Conservation (phyloP, 2,113 vertebrate species). For the Apeltes quadracus region DNA sequence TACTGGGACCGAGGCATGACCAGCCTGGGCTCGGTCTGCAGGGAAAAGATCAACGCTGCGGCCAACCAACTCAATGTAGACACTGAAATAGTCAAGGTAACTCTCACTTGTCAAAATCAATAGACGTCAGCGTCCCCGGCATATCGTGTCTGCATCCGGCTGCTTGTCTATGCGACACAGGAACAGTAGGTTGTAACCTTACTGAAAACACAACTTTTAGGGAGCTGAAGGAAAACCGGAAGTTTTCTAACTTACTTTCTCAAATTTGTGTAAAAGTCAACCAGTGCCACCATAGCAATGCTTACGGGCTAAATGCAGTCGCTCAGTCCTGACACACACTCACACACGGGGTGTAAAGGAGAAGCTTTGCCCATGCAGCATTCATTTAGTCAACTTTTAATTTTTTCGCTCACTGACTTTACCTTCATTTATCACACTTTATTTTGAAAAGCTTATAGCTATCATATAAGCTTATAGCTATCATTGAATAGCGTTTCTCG, state of each 20-base stretch:
- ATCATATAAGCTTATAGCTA: background rate
- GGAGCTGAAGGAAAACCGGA: conserved; percentile 23
- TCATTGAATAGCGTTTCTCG: background rate
- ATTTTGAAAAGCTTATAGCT: background rate
- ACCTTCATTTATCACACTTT: background rate
- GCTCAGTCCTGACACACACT: conserved; percentile 39
- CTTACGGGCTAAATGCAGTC: conserved; percentile 64
- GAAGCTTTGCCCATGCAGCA: conserved; percentile 11
- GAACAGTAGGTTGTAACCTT: background rate
- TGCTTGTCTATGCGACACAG: conserved; percentile 12
- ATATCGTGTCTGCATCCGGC: background rate
- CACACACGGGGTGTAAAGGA: conserved; percentile 23
- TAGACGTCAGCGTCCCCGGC: background rate
- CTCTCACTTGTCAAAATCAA: background rate
- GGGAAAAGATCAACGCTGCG: conserved; percentile 96
- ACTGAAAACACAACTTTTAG: conserved; percentile 32
- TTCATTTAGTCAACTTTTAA: background rate
- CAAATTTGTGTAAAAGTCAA: conserved; percentile 68
- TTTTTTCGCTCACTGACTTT: background rate
- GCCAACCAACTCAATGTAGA: conserved; percentile 93
- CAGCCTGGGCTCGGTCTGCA: conserved; percentile 96
- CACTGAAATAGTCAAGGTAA: conserved; percentile 98
- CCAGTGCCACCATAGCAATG: conserved; percentile 44
- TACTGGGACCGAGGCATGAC: conserved; percentile 99
- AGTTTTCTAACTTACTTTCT: conserved; percentile 44